These are phyloP conservation scores for Drosophila subpulchrella DNA, from an alignment of 1,140 invertebrate species.

Conservation along the genomic window DNA sequence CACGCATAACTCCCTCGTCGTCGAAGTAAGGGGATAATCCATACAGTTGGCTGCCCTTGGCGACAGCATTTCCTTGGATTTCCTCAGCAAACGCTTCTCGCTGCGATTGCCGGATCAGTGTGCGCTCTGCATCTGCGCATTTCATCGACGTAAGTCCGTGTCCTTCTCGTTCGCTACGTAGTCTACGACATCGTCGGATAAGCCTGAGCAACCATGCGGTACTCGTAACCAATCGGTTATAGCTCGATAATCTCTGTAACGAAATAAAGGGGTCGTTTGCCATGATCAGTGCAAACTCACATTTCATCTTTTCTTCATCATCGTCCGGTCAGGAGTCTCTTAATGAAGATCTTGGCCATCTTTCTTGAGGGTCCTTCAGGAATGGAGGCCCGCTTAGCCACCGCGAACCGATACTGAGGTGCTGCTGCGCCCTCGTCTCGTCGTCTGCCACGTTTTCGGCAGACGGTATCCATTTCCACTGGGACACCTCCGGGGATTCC, in stretches of 20 bases:
- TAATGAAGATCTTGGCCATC: too few species aligned
- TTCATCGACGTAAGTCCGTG: not conserved
- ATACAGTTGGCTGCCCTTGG: too few species aligned
- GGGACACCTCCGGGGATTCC: constrained; percentile 19
- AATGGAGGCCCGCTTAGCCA: not conserved
- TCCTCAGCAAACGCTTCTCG: not conserved
- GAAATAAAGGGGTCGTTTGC: too few species aligned
- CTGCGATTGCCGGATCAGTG: not conserved
- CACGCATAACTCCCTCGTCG: not conserved
- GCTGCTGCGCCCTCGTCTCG: not conserved
- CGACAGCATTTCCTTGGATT: too few species aligned
- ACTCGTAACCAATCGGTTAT: not conserved
- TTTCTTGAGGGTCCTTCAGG: not conserved
- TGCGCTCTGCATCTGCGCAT: not conserved
- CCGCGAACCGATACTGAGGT: not conserved
- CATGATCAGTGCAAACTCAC: not conserved
- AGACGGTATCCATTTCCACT: constrained; percentile 12
- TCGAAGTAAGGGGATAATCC: not conserved
- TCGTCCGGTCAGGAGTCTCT: too few species aligned
- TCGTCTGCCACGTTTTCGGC: not conserved
- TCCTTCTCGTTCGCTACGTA: too few species aligned
- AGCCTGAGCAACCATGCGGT: too few species aligned
- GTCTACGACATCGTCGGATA: too few species aligned
- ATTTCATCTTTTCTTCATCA: not conserved
- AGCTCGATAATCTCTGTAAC: not conserved